phyloP scores from a whole-genome alignment of 2,888 invertebrate genomes.

The Ligdia adustata region DNA sequence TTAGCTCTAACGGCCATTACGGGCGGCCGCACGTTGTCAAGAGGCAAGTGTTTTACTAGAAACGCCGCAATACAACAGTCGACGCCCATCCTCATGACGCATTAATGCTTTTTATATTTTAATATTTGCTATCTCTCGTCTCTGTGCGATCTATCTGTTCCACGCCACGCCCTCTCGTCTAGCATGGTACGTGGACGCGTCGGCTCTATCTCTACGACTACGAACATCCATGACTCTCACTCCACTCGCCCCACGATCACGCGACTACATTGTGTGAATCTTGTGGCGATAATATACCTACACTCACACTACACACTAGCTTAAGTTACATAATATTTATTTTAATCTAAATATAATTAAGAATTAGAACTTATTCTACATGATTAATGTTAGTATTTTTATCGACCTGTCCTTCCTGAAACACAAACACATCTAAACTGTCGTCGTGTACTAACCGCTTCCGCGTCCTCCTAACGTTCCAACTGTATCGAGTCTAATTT shows the following conservation, averaged over 20 bases:
- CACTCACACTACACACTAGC: slow-evolving; percentile 48
- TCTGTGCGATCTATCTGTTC: slow-evolving; percentile 61
- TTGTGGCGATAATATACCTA: slow-evolving; percentile 46
- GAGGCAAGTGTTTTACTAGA: slow-evolving; percentile 85
- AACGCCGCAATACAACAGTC: slow-evolving; percentile 73
- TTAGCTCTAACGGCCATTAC: slow-evolving; percentile 83
- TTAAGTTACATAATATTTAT: slow-evolving; percentile 48
- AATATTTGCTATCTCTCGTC: slow-evolving; percentile 72
- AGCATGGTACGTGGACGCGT: slow-evolving; percentile 64
- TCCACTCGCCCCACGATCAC: slow-evolving; percentile 53
- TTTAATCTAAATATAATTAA: slow-evolving; percentile 48
- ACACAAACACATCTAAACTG: slow-evolving; percentile 74
- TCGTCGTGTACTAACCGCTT: slow-evolving; percentile 36
- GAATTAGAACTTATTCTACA: slow-evolving; percentile 73
- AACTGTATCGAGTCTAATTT: slow-evolving; percentile 62
- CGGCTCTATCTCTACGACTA: slow-evolving; percentile 40
- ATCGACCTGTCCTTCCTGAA: slow-evolving; percentile 93
- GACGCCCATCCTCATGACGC: slow-evolving; percentile 80
- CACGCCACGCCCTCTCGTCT: slow-evolving; percentile 54
- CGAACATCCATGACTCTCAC: slow-evolving; percentile 44
- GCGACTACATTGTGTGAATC: slow-evolving; percentile 55
- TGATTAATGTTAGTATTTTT: slow-evolving; percentile 89
- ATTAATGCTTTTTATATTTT: slow-evolving; percentile 82
- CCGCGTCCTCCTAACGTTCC: slow-evolving; percentile 58
- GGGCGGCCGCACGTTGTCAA: slow-evolving; percentile 82